A percentile compares a stretch with the other conserved stretches of the same genome.
These are phyloP conservation scores for Synergus itoensis DNA, from an alignment of 2,888 invertebrate genomes.

Conservation along the genomic window DNA sequence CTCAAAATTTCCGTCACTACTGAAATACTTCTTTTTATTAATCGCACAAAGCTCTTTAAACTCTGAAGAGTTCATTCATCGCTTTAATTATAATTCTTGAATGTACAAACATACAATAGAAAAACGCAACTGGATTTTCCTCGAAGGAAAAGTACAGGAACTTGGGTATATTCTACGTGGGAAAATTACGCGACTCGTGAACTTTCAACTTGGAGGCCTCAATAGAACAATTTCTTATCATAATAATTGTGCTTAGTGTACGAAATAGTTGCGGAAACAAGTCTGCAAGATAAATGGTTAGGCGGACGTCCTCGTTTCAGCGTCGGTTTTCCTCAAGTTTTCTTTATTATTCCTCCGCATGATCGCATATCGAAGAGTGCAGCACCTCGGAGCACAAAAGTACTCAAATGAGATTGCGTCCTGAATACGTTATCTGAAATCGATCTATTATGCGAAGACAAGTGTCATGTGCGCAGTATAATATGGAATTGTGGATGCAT, in stretches of 20 bases:
- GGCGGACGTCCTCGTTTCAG: not conserved
- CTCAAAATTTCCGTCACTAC: no score
- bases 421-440: conserved; percentile 1
- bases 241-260: not conserved
- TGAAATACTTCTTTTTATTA: not conserved
- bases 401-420: conserved; percentile 23
- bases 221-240: not conserved
- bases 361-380: not conserved
- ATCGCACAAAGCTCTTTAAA: not conserved
- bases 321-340: not conserved
- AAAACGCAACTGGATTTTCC: conserved; percentile 29
- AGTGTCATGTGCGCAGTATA: conserved; percentile 2
- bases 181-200: conserved; percentile 44
- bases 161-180: not conserved
- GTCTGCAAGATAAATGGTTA: not conserved
- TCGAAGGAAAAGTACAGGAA: conserved; percentile 14
- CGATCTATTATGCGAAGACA: conserved; percentile 10
- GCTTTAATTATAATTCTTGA: not conserved
- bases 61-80: not conserved
- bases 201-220: conserved; percentile 31
- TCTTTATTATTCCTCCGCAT: conserved; percentile 4
- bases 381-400: not conserved
- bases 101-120: not conserved
- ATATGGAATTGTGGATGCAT: conserved; percentile 4
- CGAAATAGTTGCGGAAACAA: conserved; percentile 1